Evolutionary conservation across 2,113 vertebrate species (phyloP).

Genomic region (Indri indri): DNA sequence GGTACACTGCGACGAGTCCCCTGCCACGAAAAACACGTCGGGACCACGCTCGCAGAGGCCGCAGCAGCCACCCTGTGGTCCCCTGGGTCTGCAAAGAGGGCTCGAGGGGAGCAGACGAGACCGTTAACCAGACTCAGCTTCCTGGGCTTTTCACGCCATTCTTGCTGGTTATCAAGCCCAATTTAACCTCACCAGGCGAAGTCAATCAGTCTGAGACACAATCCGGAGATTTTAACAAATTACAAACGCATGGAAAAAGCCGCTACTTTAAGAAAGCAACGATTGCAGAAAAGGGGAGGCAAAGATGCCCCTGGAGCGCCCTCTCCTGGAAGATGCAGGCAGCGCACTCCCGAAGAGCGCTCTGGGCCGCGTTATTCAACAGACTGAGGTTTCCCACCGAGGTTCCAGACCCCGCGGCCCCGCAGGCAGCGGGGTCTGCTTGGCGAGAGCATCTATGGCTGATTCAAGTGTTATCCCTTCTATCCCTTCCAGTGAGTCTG

Average conservation of each 20-base stretch:
- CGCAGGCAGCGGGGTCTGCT: not conserved
- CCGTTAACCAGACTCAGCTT: not conserved
- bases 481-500: not conserved
- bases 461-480: not conserved
- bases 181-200: not conserved
- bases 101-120: not conserved
- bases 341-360: not conserved
- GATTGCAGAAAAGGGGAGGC: not conserved
- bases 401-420: too few species aligned
- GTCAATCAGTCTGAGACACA: not conserved
- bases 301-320: not conserved
- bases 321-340: not conserved
- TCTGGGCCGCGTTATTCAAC: not conserved
- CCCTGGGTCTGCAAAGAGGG: not conserved
- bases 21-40: not conserved
- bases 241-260: not conserved
- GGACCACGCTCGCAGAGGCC: not conserved
- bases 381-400: not conserved
- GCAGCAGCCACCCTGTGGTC: too few species aligned
- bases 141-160: not conserved
- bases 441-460: not conserved
- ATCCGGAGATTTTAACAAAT: not conserved
- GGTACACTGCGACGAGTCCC: not conserved
- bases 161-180: not conserved
- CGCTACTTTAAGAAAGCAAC: not conserved